Conservation (phyloP, 2,888 invertebrate species). For the Hemaris fuciformis region DNA sequence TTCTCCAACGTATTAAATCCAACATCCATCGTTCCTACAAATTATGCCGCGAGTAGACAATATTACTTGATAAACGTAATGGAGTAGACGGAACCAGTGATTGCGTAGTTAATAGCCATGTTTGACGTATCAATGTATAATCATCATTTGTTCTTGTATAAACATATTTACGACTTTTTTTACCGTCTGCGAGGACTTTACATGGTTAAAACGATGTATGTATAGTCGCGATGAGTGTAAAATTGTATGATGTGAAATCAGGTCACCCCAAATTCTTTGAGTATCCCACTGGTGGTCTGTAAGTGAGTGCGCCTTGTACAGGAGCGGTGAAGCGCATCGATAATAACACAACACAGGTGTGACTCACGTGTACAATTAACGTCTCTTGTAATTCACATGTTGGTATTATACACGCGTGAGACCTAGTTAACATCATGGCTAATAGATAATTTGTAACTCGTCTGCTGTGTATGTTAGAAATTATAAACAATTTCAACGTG, state of each 20-base stretch:
- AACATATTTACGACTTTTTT: background rate
- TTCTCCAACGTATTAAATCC: background rate
- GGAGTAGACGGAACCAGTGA: background rate
- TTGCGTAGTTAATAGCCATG: background rate
- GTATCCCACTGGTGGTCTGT: slow-evolving; percentile 5
- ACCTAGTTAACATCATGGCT: slow-evolving; percentile 51
- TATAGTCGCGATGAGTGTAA: too few species aligned
- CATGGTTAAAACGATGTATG: too few species aligned
- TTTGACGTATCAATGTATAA: background rate
- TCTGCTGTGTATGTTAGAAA: slow-evolving; percentile 13
- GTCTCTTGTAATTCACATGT: slow-evolving; percentile 48
- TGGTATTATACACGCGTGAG: slow-evolving; percentile 42
- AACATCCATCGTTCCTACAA: background rate
- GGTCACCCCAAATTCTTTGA: background rate
- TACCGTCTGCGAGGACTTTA: background rate
- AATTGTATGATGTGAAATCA: background rate
- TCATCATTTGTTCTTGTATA: slow-evolving; percentile 3
- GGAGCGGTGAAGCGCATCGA: slow-evolving; percentile 42
- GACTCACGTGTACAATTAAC: slow-evolving; percentile 56
- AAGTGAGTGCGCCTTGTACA: slow-evolving; percentile 18
- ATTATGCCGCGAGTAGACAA: background rate
- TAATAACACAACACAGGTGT: slow-evolving; percentile 45
- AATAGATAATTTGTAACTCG: slow-evolving; percentile 39
- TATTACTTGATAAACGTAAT: background rate
- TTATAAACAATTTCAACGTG: background rate